Base-by-base conservation (phyloP, 2,797 vertebrate genomes). In the Philypnodon macrostomus region DNA sequence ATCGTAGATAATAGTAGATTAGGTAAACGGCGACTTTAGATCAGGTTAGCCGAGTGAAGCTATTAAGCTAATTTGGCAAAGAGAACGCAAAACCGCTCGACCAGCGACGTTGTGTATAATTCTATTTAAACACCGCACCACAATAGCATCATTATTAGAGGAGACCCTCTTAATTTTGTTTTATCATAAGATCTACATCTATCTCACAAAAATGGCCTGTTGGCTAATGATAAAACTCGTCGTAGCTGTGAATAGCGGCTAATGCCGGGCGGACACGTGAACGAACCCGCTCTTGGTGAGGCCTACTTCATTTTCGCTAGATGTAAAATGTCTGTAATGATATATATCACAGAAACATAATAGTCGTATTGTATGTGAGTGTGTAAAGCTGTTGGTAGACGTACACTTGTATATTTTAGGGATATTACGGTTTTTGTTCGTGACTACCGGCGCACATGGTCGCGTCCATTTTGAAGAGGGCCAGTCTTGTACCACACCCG, bases 231-330 rank as follows among this genome's bases (percentile, higher is more conserved):
- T 23, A 23, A 23, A 23, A 3, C 21, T 23, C 21, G 21, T 11
- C n/a, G 15, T 29, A 10, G 15, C 6, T 14, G 5, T 17, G 9
- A 15, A 7, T 12, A 44, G 41, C 16, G 4, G 26, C 41, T 44
- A 44, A 30, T 19, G 41, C 41, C 41, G 41, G 41, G 26, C 29
- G 26, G 26, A 17, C 41, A 44, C 41, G 26, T 44, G 41, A 44
- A 31, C 14, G 12, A 10, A 27, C 27, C 32, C 41, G 26, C 15
- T 15, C 41, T 30, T 10, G 11, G 27, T 30, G 41, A 15, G 41
- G 41, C 41, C 41, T 44, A 12, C 26, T 17, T 2, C 18, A 5
- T 41, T 37, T 41, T 15, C 13, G 7, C 5, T 16, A 13, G 39
- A 7, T 26, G 26, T 21, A 23, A 2, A 4, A 5, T 14, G 39